These are phyloP conservation scores for Sycophila sp. DNA, from an alignment of 1,140 invertebrate species.

Conservation along the genomic window DNA sequence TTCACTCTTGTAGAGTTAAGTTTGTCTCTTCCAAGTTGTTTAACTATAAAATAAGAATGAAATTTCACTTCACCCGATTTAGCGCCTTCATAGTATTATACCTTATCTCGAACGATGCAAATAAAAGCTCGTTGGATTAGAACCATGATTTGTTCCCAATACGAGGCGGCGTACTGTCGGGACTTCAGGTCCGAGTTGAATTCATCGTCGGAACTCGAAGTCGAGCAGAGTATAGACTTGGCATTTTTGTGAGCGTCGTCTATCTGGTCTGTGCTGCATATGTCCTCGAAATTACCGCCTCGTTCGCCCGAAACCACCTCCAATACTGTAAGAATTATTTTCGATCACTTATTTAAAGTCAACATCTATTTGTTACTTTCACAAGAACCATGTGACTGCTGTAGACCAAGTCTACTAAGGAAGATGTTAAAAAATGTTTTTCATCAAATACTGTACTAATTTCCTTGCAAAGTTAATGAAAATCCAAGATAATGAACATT, in stretches of 20 bases:
- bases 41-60: no score
- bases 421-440: no score
- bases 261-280: not conserved
- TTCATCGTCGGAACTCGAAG: not conserved
- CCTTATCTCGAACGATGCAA: constrained; percentile 72
- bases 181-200: not conserved
- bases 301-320: constrained; percentile 61
- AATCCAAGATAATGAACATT: no score
- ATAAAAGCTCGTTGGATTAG: constrained; percentile 71
- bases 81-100: no score
- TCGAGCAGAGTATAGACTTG: not conserved
- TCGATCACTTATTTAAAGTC: not conserved
- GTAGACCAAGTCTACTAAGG: no score
- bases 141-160: constrained; percentile 70
- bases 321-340: constrained; percentile 52
- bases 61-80: no score
- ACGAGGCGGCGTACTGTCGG: constrained; percentile 53
- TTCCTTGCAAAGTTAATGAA: no score
- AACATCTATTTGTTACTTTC: no score
- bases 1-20: no score
- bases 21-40: no score
- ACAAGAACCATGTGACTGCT: no score
- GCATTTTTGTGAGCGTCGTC: not conserved
- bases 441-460: no score
- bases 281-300: constrained; percentile 51